These are phyloP conservation scores for Numenius arquata DNA, from an alignment of 2,113 vertebrate species.

Conservation along the genomic window DNA sequence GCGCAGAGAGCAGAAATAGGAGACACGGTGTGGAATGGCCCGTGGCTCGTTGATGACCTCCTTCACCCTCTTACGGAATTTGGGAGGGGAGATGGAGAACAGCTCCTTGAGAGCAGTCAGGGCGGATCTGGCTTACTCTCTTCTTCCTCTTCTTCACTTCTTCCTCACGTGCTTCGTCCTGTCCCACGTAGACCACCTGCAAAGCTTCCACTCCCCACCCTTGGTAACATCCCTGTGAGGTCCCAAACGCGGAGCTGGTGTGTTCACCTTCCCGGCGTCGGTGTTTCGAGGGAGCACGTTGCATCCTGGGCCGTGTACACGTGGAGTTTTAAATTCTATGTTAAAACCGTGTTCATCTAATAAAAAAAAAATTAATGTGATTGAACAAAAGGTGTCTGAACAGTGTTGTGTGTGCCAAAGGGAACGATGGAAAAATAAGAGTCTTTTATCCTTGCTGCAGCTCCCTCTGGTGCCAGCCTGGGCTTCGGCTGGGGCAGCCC, in stretches of 20 bases:
- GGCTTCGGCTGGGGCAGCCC: not conserved
- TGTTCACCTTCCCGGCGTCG: accelerated
- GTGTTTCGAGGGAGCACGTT: not conserved
- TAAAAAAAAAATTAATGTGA: not conserved
- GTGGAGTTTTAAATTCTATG: not conserved
- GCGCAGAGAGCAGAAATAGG: accelerated
- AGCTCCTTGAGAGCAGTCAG: not conserved
- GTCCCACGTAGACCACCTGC: not conserved
- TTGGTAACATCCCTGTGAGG: not conserved
- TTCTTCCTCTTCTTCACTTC: not conserved
- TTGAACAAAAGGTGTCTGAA: not conserved
- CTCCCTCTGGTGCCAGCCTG: not conserved
- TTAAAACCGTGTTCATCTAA: not conserved
- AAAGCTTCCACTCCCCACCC: not conserved
- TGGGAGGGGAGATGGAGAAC: not conserved
- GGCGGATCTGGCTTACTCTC: not conserved
- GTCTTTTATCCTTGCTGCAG: not conserved
- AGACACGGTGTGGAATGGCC: not conserved
- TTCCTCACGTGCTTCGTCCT: not conserved
- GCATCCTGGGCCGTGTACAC: not conserved
- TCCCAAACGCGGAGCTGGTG: not conserved
- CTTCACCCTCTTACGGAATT: not conserved
- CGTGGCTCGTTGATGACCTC: accelerated
- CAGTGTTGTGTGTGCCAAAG: not conserved
- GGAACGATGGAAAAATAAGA: accelerated